These are phyloP conservation scores for Ceramica pisi DNA, from an alignment of 2,888 invertebrate genomes.

Conservation along the genomic window DNA sequence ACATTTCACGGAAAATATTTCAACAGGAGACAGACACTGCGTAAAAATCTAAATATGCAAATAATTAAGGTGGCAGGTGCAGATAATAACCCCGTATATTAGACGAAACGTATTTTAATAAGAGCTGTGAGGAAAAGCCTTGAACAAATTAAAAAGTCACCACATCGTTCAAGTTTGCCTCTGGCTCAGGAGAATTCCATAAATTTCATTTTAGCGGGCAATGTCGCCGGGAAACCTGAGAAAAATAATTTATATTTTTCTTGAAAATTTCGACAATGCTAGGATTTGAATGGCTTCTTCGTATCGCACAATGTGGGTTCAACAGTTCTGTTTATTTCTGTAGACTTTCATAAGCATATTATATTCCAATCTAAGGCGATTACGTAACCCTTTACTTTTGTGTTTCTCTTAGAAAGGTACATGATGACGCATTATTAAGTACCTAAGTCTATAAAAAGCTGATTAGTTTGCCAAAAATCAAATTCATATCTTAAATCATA, in stretches of 20 bases:
- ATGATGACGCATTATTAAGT: no score
- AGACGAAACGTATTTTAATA: slow-evolving; percentile 70
- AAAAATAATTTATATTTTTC: slow-evolving; percentile 43
- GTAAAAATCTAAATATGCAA: slow-evolving; percentile 57
- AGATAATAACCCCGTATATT: slow-evolving; percentile 68
- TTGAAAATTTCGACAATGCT: slow-evolving; percentile 28
- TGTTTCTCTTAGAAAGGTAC: neutral
- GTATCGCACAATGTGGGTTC: neutral
- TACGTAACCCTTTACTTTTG: neutral
- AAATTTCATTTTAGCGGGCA: slow-evolving; percentile 77
- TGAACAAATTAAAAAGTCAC: slow-evolving; percentile 80
- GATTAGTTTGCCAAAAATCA: neutral
- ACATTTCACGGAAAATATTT: slow-evolving; percentile 5
- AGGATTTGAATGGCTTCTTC: slow-evolving; percentile 34
- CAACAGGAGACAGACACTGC: slow-evolving; percentile 19
- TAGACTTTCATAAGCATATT: neutral
- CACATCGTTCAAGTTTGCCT: slow-evolving; percentile 73
- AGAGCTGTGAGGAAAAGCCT: slow-evolving; percentile 67
- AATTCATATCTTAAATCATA: neutral
- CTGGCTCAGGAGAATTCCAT: slow-evolving; percentile 69
- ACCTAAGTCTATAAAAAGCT: neutral
- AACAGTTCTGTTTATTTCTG: slow-evolving; percentile 10
- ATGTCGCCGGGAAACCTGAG: slow-evolving; percentile 60
- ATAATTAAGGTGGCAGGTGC: slow-evolving; percentile 71
- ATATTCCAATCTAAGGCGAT: neutral